Evolutionary conservation across 2,888 invertebrate genomes (phyloP).

Genomic region (Polylopha cassiicola): DNA sequence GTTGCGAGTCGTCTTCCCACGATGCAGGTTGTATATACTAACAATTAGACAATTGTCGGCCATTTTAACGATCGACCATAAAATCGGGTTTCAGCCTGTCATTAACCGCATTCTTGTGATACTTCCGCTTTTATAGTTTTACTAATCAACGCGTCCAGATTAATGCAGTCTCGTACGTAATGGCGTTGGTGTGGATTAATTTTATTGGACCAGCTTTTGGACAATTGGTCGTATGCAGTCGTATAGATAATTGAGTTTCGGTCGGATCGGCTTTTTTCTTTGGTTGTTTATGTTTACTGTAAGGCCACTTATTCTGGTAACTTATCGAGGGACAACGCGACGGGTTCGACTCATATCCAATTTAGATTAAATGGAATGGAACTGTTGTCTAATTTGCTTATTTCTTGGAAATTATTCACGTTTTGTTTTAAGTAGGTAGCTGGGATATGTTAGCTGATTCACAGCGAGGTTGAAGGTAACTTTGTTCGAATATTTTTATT

Average conservation of each 20-base stretch:
- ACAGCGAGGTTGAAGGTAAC: too few relatives aligned
- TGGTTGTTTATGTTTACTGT: constrained; percentile 52
- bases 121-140: constrained; percentile 77
- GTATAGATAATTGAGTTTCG: constrained; percentile 74
- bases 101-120: constrained; percentile 76
- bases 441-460: too few relatives aligned
- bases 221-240: constrained; percentile 74
- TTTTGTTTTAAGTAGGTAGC: background rate
- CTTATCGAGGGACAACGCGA: constrained; percentile 40
- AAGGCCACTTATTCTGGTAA: constrained; percentile 46
- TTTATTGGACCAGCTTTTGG: constrained; percentile 64
- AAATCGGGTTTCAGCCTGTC: constrained; percentile 72
- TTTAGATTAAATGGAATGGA: constrained; percentile 44
- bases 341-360: constrained; percentile 37
- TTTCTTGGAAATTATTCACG: constrained; percentile 6
- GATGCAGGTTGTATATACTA: constrained; percentile 63
- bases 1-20: constrained; percentile 65
- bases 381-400: constrained; percentile 20
- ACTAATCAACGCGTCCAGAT: constrained; percentile 75
- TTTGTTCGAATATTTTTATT: too few relatives aligned
- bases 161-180: constrained; percentile 69
- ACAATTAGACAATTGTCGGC: constrained; percentile 77
- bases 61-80: constrained; percentile 73
- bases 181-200: constrained; percentile 70
- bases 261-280: constrained; percentile 52